These are phyloP conservation scores for Laticauda laticaudata DNA, from an alignment of 2,113 vertebrate species.

Conservation along the genomic window DNA sequence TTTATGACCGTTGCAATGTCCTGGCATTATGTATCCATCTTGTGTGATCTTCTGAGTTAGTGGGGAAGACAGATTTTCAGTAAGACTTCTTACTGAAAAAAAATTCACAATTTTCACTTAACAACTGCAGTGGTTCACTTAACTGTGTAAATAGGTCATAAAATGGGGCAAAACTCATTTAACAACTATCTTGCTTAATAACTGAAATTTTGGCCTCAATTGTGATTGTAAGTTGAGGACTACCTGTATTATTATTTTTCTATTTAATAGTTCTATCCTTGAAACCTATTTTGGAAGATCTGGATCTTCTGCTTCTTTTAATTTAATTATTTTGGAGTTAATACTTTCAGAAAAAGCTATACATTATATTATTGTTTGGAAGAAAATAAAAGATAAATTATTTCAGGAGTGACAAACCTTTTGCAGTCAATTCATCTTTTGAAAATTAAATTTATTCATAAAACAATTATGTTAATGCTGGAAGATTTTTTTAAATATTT, in stretches of 20 bases:
- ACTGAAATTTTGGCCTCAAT: neutral
- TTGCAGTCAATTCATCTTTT: neutral
- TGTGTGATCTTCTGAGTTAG: neutral
- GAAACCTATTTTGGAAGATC: neutral
- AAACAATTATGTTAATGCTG: neutral
- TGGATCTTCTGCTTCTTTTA: neutral
- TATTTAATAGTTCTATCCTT: neutral
- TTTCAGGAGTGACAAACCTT: neutral
- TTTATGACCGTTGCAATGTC: neutral
- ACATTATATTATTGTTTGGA: neutral
- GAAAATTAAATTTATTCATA: neutral
- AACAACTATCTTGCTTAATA: neutral
- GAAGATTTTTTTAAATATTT: neutral
- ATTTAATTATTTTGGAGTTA: neutral
- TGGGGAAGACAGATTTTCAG: neutral
- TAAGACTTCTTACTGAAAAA: no score
- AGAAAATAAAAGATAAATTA: neutral
- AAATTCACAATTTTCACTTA: no score
- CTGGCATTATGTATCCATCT: neutral
- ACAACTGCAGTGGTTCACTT: neutral
- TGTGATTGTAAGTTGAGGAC: neutral
- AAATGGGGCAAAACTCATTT: neutral
- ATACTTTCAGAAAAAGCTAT: neutral
- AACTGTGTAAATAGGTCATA: neutral
- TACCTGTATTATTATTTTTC: neutral